Evolutionary conservation across 2,113 vertebrate species (phyloP), one percentile per base, ranked within the genome.

Genomic region (Axis porcinus): DNA sequence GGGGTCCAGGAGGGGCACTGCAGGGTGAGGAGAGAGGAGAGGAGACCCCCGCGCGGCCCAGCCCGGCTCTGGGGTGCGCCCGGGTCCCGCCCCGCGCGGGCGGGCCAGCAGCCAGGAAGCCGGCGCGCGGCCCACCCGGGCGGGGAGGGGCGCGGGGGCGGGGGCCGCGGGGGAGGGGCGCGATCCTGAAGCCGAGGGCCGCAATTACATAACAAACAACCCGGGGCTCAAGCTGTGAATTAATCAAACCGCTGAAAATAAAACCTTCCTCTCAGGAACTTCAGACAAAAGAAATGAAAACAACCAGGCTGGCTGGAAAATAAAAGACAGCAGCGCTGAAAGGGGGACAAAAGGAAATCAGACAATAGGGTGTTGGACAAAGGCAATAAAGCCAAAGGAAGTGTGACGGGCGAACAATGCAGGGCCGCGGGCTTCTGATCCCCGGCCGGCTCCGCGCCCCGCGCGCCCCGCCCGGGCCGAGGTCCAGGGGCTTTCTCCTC

Each of bases 341-440:
- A 98, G 98, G 98, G 99, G 99, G 99, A 99, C 99, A 99, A 99
- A 99, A 99, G 99, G 99, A 99, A 99, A 98, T 99, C 98, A 99
- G 99, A 99, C 99, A 99, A 99, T 99, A 98, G 99, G 99, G 99
- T 99, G 99, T 98, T 99, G 99, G 99, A 99, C 99, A 99, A 99
- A 99, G 99, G 99, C 99, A 99, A 99, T 99, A 99, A 99, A 99
- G 99, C 99, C 99, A 99, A 99, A 99, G 99, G 99, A 99, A 99
- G 99, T 99, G 98, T 99, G 99, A 99, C 99, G 98, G 99, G 99
- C 98, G 99, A 99, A 99, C 99, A 99, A 99, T 99, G 99, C 99
- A 97, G 99, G 98, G 99, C 99, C 99, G 99, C 99, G 97, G 95
- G 98, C 99, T 99, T 99, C 99, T 98, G 99, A 99, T 99, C 99